Conservation (phyloP, 2,113 vertebrate species). For the Leuciscus idus region DNA sequence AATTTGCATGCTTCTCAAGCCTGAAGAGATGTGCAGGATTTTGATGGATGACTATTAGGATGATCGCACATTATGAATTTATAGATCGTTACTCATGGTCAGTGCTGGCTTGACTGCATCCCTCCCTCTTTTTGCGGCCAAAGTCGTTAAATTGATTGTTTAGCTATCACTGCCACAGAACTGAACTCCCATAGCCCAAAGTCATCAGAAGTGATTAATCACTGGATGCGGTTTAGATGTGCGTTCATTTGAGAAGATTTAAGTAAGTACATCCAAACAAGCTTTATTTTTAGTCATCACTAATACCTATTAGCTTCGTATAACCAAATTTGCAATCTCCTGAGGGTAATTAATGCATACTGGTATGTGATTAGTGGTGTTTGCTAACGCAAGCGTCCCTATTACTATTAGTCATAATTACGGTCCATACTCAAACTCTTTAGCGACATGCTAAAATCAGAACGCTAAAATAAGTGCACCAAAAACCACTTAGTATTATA, state of each 20-base stretch:
- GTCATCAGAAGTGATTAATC: conserved; percentile 52
- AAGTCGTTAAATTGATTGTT: conserved; percentile 47
- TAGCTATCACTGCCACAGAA: conserved; percentile 14
- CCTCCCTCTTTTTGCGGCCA: conserved; percentile 20
- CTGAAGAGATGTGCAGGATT: neutral
- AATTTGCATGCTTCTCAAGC: neutral
- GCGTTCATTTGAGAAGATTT: conserved; percentile 19
- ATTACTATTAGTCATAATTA: neutral
- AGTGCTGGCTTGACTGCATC: neutral
- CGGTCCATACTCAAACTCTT: neutral
- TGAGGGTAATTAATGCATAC: neutral
- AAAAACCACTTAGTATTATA: neutral
- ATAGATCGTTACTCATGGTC: conserved; percentile 29
- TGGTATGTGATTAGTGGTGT: neutral
- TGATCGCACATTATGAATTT: conserved; percentile 33
- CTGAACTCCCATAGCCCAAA: conserved; percentile 32
- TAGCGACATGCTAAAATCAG: neutral
- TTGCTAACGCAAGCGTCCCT: neutral
- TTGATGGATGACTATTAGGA: conserved; percentile 7
- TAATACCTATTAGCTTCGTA: conserved; percentile 1
- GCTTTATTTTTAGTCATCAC: conserved; percentile 15
- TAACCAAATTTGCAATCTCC: conserved; percentile 7
- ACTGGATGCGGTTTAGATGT: conserved; percentile 37
- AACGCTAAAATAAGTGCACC: neutral
- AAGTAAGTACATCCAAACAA: neutral